phyloP scores from a whole-genome alignment of 2,888 invertebrate genomes.

The Troides oblongomaculatus region DNA sequence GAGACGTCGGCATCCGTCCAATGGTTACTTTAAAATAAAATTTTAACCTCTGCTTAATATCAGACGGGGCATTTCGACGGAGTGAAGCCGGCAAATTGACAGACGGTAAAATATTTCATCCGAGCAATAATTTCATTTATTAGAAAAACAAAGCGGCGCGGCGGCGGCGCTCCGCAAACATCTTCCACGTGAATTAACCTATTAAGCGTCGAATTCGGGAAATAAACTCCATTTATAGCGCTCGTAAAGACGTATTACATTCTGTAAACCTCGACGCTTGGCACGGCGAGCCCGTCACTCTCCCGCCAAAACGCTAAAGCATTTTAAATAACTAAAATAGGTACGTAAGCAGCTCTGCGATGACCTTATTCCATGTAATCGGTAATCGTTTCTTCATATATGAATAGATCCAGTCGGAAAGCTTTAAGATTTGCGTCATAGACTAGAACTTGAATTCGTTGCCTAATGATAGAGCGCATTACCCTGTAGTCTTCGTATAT shows the following conservation, averaged over 20 bases:
- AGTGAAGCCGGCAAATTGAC: constrained; percentile 71
- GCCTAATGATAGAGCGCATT: no score
- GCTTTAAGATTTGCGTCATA: no score
- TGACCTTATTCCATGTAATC: neutral
- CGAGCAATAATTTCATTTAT: constrained; percentile 76
- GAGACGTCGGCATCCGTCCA: constrained; percentile 52
- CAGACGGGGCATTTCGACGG: constrained; percentile 60
- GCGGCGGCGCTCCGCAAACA: constrained; percentile 56
- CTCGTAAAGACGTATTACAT: constrained; percentile 55
- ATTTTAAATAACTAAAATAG: neutral
- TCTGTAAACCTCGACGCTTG: constrained; percentile 32
- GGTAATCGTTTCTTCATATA: neutral
- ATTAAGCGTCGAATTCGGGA: constrained; percentile 67
- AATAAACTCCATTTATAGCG: constrained; percentile 61
- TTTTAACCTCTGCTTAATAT: constrained; percentile 78
- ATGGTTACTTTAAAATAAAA: constrained; percentile 74
- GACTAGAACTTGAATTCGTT: no score
- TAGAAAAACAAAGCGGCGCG: constrained; percentile 68
- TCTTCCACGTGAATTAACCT: constrained; percentile 75
- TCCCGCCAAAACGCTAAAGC: neutral
- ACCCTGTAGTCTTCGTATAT: no score
- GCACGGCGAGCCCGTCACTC: constrained; percentile 1
- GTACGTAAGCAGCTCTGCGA: neutral
- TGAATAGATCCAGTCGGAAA: neutral
- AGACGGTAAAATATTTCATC: constrained; percentile 80